Base-by-base conservation (phyloP, 1,140 invertebrate species). In the Apis florea region DNA sequence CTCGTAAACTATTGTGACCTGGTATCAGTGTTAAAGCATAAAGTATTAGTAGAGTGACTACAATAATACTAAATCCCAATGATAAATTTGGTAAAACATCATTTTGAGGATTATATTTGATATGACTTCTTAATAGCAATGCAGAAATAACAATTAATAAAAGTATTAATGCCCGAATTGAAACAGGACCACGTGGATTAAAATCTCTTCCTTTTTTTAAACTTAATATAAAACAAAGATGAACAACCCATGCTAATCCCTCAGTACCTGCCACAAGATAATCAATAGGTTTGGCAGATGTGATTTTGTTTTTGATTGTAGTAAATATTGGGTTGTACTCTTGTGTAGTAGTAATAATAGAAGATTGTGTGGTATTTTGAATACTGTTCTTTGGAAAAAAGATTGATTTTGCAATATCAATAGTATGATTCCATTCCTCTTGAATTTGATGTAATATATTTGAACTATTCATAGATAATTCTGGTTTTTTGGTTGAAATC, bases 161-260 rank as follows among this genome's bases (percentile, higher is more conserved):
- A 90, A 91, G 88, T 81, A 93, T 88, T 26, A 93, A 82, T 47
- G 90, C 91, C 84, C 96, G 93, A 72, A 97, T 94, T 12, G 95
- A 83, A 47, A 95, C 91, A 4, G 97, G 96, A 3, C 98, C 97
- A 75, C 97, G 93, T 76, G 96, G 95, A 93, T 95, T 97, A 64
- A 93, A 93, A 68, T 81, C 86, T 72, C 95, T 94, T 91, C 94
- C 95, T 88, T 93, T 95, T 88, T 95, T 95, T 31, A 98, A 91
- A 26, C 95, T 95, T 78, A 96, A 86, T 53, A 97, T 93, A 91
- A 96, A 98, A 21, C 95, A 94, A 85, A 96, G 95, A 93, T 98
- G 97, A 21, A 97, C 94, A 49, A 97, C 91, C 97, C 97, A 98
- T 81, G 96, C 94, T 81, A 97, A 91, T 86, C 95, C 95, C 90